Conservation (phyloP, 1,140 invertebrate species). For the Drosophila eugracilis region DNA sequence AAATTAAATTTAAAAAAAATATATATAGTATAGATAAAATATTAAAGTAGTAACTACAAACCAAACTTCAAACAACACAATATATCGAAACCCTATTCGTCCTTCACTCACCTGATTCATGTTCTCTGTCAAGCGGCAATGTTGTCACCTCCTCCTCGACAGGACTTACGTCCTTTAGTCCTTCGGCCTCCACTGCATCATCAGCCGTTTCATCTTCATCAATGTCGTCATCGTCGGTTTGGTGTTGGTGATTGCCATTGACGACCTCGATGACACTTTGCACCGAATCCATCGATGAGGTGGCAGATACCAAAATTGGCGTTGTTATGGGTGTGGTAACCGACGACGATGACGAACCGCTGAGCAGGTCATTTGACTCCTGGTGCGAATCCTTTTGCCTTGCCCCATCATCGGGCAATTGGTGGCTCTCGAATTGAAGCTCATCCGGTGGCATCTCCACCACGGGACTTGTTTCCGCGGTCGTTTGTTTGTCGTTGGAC, state of each 20-base stretch:
- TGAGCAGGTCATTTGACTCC: slow-evolving; percentile 37
- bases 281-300: slow-evolving; percentile 80
- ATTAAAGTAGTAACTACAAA: too few relatives aligned
- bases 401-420: slow-evolving; percentile 64
- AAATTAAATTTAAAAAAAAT: too few relatives aligned
- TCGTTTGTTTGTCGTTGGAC: background rate
- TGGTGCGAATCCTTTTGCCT: slow-evolving; percentile 3
- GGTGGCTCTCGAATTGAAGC: slow-evolving; percentile 78
- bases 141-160: slow-evolving; percentile 65
- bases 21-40: too few relatives aligned
- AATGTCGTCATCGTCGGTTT: slow-evolving; percentile 14
- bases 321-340: slow-evolving; percentile 66
- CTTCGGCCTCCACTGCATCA: slow-evolving; percentile 13
- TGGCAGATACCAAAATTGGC: slow-evolving; percentile 76
- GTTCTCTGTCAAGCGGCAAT: slow-evolving; percentile 64
- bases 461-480: slow-evolving; percentile 19
- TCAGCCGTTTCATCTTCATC: slow-evolving; percentile 14
- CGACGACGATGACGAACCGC: slow-evolving; percentile 66
- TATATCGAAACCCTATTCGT: slow-evolving; percentile 2
- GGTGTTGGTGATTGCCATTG: slow-evolving; percentile 53
- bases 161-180: slow-evolving; percentile 24
- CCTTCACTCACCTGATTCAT: slow-evolving; percentile 72
- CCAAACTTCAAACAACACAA: background rate
- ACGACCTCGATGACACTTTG: slow-evolving; percentile 80
- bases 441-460: slow-evolving; percentile 60